Percentiles rank a stretch among this genome's conserved stretches.
Evolutionary conservation across 2,113 vertebrate species (phyloP).

Genomic region (Balaenoptera acutorostrata): DNA sequence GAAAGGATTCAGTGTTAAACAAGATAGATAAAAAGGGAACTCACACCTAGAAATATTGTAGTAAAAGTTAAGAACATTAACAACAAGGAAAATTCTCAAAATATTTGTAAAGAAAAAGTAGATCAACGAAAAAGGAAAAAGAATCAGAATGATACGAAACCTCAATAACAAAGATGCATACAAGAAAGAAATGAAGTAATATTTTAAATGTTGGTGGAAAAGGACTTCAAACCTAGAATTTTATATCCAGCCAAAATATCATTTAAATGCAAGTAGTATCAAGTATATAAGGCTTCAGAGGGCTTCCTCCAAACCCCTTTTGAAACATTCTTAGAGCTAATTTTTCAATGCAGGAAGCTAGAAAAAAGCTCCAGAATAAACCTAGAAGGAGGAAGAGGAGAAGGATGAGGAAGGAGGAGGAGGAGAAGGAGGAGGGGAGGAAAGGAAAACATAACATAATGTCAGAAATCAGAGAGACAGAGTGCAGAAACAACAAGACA

Average conservation of each 20-base stretch:
- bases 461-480: background rate
- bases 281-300: background rate
- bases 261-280: background rate
- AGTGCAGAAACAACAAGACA: background rate
- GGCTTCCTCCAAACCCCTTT: background rate
- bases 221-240: background rate
- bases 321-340: constrained; percentile 13
- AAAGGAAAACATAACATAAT: background rate
- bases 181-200: background rate
- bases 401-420: background rate
- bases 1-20: background rate
- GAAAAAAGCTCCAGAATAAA: background rate
- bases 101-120: background rate
- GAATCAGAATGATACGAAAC: background rate
- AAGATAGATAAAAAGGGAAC: background rate
- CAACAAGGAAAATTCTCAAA: constrained; percentile 6
- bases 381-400: background rate
- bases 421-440: background rate
- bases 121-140: background rate
- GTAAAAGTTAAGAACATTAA: background rate
- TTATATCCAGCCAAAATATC: background rate
- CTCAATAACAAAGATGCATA: background rate
- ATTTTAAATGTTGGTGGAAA: constrained; percentile 14
- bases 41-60: background rate
- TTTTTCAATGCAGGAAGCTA: background rate